Evolutionary conservation across 2,113 vertebrate genomes (phyloP).

Genomic region (Lipophrys pholis): DNA sequence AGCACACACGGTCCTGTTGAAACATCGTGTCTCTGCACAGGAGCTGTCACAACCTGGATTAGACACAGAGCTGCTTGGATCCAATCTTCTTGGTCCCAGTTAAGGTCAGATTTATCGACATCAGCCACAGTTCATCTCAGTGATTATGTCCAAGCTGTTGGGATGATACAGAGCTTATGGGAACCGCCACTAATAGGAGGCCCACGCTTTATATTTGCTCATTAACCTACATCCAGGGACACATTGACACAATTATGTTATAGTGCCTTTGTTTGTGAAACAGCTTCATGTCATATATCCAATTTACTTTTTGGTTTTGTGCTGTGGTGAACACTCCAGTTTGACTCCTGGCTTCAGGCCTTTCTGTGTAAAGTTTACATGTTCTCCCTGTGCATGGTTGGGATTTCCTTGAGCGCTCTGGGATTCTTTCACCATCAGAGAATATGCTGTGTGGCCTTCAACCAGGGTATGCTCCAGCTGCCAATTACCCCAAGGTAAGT

Average conservation of each 20-base stretch:
- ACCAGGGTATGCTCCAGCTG: no score
- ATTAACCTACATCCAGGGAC: constrained; percentile 15
- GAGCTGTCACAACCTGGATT: constrained; percentile 33
- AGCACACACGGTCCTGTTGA: background rate
- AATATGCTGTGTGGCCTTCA: no score
- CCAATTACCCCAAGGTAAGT: no score
- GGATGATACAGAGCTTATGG: constrained; percentile 67
- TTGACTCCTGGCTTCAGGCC: no score
- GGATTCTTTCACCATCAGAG: no score
- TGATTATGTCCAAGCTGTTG: constrained; percentile 77
- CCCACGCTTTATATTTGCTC: constrained; percentile 44
- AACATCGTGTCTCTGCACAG: constrained; percentile 29
- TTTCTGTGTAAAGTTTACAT: no score
- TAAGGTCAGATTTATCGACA: constrained; percentile 77
- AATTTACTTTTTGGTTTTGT: background rate
- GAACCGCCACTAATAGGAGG: constrained; percentile 60
- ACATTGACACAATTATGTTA: constrained; percentile 1
- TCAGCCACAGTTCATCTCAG: constrained; percentile 74
- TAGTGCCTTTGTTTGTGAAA: background rate
- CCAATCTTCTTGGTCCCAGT: constrained; percentile 72
- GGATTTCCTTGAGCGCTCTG: no score
- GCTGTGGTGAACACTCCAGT: no score
- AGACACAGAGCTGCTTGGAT: constrained; percentile 47
- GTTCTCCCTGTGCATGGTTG: no score
- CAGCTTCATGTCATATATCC: constrained; percentile 2